Evolutionary conservation across 2,113 vertebrate species (phyloP).

Genomic region (Amphiprion percula): DNA sequence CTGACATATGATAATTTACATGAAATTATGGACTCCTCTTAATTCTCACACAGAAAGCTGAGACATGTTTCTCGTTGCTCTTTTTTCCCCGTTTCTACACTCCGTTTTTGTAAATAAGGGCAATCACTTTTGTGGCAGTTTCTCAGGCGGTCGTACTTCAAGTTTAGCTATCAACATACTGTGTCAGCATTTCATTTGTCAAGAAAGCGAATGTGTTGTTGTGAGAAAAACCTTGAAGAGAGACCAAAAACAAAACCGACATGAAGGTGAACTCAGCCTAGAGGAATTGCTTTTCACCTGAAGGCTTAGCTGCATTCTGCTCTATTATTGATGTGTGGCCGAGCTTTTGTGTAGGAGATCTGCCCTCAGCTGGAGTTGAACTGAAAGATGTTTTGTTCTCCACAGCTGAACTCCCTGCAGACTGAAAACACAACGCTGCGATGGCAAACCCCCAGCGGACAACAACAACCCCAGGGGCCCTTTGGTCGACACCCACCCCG

Average conservation of each 20-base stretch:
- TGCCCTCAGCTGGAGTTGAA: slow-evolving; percentile 19
- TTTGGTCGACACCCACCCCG: slow-evolving; percentile 88
- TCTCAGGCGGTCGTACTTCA: slow-evolving; percentile 7
- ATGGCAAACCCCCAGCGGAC: slow-evolving; percentile 90
- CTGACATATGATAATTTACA: background rate
- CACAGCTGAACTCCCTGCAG: slow-evolving; percentile 97
- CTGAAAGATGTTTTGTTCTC: slow-evolving; percentile 77
- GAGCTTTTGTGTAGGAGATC: slow-evolving; percentile 50
- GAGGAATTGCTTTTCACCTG: slow-evolving; percentile 11
- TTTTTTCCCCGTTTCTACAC: background rate
- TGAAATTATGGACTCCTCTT: too few relatives aligned
- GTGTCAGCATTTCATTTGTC: slow-evolving; percentile 40
- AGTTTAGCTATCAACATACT: slow-evolving; percentile 11
- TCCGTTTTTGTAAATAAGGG: slow-evolving; percentile 53
- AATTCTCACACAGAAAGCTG: too few relatives aligned
- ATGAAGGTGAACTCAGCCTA: background rate
- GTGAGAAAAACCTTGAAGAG: slow-evolving; percentile 27
- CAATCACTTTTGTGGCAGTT: slow-evolving; percentile 5
- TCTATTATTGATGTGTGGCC: slow-evolving; percentile 63
- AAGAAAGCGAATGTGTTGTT: slow-evolving; percentile 25
- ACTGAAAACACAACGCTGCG: slow-evolving; percentile 94
- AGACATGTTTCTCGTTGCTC: background rate
- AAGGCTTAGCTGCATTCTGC: slow-evolving; percentile 21
- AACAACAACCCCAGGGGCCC: slow-evolving; percentile 87
- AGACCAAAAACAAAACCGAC: slow-evolving; percentile 27